These are phyloP conservation scores for Drosophila melanocephala DNA, from an alignment of 2,888 invertebrate genomes.

Conservation along the genomic window DNA sequence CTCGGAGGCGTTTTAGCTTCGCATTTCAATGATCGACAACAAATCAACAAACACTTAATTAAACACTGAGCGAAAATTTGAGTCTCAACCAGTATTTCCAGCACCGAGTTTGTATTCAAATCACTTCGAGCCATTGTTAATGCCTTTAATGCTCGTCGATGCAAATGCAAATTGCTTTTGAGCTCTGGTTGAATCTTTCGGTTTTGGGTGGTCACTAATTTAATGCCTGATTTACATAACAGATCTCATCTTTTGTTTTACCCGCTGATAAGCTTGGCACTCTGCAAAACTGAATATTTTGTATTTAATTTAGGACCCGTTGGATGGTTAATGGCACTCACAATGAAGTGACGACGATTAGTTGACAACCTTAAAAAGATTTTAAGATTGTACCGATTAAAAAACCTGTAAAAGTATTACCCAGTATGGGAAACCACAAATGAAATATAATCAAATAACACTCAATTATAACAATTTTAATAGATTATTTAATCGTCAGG, in stretches of 20 bases:
- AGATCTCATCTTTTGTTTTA: slow-evolving; percentile 64
- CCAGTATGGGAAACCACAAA: not conserved
- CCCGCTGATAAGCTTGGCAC: slow-evolving; percentile 18
- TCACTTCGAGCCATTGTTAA: slow-evolving; percentile 28
- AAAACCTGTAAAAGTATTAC: slow-evolving; percentile 15
- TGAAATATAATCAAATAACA: not conserved
- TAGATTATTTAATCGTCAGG: not conserved
- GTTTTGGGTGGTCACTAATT: slow-evolving; percentile 60
- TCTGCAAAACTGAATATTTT: slow-evolving; percentile 35
- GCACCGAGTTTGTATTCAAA: slow-evolving; percentile 44
- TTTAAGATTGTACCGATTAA: slow-evolving; percentile 44
- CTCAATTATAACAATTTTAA: not conserved
- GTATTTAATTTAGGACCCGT: slow-evolving; percentile 35
- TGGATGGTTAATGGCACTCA: slow-evolving; percentile 44
- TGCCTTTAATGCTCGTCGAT: slow-evolving; percentile 50
- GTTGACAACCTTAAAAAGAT: slow-evolving; percentile 53
- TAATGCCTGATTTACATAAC: slow-evolving; percentile 65
- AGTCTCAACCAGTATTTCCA: slow-evolving; percentile 2
- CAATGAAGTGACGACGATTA: slow-evolving; percentile 75
- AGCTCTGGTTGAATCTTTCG: slow-evolving; percentile 20
- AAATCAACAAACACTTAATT: slow-evolving; percentile 81
- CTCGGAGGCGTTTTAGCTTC: slow-evolving; percentile 69
- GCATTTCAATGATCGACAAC: slow-evolving; percentile 66
- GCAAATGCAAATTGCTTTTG: slow-evolving; percentile 75
- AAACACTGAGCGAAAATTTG: slow-evolving; percentile 50